Base-by-base conservation (phyloP, 2,113 vertebrate species). In the Microtus richardsoni region DNA sequence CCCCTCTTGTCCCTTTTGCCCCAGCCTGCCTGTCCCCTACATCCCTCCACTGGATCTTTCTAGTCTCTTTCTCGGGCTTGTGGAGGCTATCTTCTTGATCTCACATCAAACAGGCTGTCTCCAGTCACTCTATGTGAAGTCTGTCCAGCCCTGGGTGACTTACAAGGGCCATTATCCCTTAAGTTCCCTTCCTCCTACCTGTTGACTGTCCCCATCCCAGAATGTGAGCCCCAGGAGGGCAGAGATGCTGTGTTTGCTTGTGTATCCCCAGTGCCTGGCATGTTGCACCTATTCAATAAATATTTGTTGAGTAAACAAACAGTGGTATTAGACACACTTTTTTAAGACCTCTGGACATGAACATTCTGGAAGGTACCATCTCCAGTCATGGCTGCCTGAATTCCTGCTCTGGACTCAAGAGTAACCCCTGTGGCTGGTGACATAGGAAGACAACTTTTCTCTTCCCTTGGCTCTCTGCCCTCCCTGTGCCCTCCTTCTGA, bases 191-290 rank as follows among this genome's bases (percentile, higher is more conserved):
- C 75, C 49, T 83, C 21, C 77, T 88, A 97, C 96, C 93, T 97
- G 97, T 97, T 96, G 96, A 91, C 92, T 96, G 58, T 79, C 54
- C 71, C 83, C 49, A 49, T 22, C n/a, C 79, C 87, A 96, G 95
- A 96, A 49, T 95, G 95, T 96, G 95, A 95, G 95, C 95, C 93
- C 87, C 6, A 0, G 66, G 49, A 91, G 93, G 96, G 94, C 95
- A 97, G 96, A 89, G 89, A 44, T 12, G 13, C 74, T 66, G 17
- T 68, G 33, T 52, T 86, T 84, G 39, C 1, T 17, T 60, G 28
- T 5, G 11, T 87, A 68, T 54, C 62, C 89, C 90, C 93, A 49
- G 84, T 13, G 2, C 89, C 88, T 77, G 64, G 88, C 64, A n/a
- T 66, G 4, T 47, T 71, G 49, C 24, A 33, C 86, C 58, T 80